Conservation (phyloP, 2,797 vertebrate species). For the Toxotes lorentzi region DNA sequence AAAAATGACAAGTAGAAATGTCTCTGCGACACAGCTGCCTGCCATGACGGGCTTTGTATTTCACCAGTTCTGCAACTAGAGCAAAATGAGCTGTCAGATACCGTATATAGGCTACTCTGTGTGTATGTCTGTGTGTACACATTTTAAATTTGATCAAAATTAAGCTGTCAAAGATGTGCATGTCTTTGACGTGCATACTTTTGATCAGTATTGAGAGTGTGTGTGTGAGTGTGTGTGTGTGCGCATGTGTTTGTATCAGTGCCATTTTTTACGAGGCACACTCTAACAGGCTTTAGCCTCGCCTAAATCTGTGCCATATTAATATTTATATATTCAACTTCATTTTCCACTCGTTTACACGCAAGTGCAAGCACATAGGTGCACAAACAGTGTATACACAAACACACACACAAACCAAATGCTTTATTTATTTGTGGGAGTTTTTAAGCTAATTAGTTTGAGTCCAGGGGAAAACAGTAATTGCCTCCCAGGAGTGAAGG, state of each 20-base stretch:
- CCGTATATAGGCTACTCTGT: conserved; percentile 19
- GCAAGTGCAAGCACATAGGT: conserved; percentile 51
- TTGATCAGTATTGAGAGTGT: conserved; percentile 52
- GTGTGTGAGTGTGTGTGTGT: background rate
- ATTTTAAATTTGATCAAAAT: conserved; percentile 68
- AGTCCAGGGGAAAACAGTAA: conserved; percentile 86
- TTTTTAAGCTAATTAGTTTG: conserved; percentile 87
- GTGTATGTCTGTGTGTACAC: conserved; percentile 31
- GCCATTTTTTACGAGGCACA: conserved; percentile 32
- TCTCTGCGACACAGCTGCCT: conserved; percentile 49
- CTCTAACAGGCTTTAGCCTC: conserved; percentile 55
- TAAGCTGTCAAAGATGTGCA: conserved; percentile 56
- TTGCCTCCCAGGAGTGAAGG: conserved; percentile 85
- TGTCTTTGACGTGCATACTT: conserved; percentile 23
- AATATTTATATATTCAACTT: conserved; percentile 81
- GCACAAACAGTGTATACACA: conserved; percentile 26
- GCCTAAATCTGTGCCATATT: conserved; percentile 75
- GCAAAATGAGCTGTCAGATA: conserved; percentile 69
- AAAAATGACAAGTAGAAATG: conserved; percentile 66
- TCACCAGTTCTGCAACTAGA: conserved; percentile 40
- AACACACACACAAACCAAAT: conserved; percentile 52
- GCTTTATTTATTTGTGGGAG: conserved; percentile 85
- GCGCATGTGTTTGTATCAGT: conserved; percentile 3
- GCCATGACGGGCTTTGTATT: conserved; percentile 55
- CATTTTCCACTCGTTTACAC: conserved; percentile 73